Evolutionary conservation across 2,113 vertebrate genomes (phyloP).

Genomic region (Hymenochirus boettgeri): DNA sequence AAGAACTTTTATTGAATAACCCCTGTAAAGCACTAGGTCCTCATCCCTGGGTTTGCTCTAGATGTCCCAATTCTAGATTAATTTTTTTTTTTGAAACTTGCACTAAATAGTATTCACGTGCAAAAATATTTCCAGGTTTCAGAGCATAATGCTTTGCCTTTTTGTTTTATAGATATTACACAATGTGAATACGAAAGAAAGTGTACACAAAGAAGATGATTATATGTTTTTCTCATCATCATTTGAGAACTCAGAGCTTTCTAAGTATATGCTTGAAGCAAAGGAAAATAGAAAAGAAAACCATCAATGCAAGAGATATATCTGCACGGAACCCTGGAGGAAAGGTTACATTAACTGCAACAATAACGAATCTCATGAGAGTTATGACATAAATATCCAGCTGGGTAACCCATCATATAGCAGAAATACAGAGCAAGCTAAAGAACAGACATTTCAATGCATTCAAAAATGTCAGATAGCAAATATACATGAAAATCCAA

Average conservation of each 20-base stretch:
- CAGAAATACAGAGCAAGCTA: not conserved
- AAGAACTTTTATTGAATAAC: no score
- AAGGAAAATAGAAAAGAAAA: not conserved
- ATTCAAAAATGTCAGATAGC: not conserved
- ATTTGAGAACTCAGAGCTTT: slow-evolving; percentile 14
- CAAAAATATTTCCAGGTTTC: no score
- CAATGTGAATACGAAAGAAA: not conserved
- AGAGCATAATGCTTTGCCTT: no score
- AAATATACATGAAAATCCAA: no score
- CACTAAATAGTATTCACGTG: no score
- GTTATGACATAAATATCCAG: slow-evolving; percentile 1
- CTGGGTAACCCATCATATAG: slow-evolving; percentile 24
- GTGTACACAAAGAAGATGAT: not conserved
- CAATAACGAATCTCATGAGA: not conserved
- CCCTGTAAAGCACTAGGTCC: no score
- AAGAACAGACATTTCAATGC: not conserved
- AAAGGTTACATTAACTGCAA: slow-evolving; percentile 22
- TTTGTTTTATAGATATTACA: slow-evolving; percentile 22
- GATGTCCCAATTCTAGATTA: no score
- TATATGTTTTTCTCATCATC: not conserved
- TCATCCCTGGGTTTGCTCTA: no score
- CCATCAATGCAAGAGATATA: slow-evolving; percentile 14
- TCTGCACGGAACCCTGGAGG: slow-evolving; percentile 1
- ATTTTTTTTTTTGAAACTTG: no score
- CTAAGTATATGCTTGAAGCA: slow-evolving; percentile 8